Conservation (phyloP, 2,113 vertebrate species). For the Eurystomus gularis region DNA sequence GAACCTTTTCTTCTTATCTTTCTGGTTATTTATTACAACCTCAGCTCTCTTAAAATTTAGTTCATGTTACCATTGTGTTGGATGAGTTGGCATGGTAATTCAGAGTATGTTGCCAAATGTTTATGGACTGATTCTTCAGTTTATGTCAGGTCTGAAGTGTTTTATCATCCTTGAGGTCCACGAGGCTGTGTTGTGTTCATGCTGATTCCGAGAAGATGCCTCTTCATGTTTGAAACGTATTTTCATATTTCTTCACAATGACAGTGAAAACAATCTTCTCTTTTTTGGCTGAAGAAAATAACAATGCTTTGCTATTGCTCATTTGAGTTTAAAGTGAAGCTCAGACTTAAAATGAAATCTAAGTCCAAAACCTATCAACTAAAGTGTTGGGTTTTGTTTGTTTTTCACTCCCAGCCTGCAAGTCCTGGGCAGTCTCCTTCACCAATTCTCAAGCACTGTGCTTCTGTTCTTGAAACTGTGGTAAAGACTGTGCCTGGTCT, state of each 20-base stretch:
- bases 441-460: constrained; percentile 85
- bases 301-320: background rate
- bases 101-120: background rate
- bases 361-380: background rate
- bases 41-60: background rate
- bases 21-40: background rate
- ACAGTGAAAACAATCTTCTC: background rate
- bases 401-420: constrained; percentile 74
- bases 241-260: background rate
- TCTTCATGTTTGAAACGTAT: background rate
- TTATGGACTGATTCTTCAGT: background rate
- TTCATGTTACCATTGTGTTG: background rate
- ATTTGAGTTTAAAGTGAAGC: background rate
- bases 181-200: background rate
- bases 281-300: background rate
- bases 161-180: background rate
- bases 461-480: constrained; percentile 87
- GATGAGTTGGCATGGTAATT: background rate
- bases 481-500: constrained; percentile 91
- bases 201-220: background rate
- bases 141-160: background rate
- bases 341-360: background rate
- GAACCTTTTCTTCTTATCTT: background rate
- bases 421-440: constrained; percentile 81
- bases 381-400: background rate